phyloP scores from a whole-genome alignment of 2,113 vertebrate genomes.

The Recurvirostra avosetta region DNA sequence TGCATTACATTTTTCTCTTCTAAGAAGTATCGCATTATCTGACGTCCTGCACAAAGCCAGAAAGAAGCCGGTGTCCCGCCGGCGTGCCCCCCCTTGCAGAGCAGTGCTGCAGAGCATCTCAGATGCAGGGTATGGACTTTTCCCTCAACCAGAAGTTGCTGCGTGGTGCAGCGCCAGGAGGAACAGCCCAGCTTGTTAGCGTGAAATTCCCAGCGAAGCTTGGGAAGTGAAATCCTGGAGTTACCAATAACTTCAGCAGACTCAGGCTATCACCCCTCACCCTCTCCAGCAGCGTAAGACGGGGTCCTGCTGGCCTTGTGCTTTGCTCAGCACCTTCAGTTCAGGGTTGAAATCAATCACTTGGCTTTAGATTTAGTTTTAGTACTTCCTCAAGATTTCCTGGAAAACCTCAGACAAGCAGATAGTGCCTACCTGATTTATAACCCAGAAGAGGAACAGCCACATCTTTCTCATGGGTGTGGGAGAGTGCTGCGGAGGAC shows the following conservation, averaged over 20 bases:
- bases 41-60: background rate
- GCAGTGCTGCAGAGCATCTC: background rate
- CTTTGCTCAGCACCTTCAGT: background rate
- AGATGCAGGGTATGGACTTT: background rate
- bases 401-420: background rate
- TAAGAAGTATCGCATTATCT: background rate
- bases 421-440: background rate
- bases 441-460: background rate
- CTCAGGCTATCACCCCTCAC: background rate
- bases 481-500: background rate
- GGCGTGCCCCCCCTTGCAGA: background rate
- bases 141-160: background rate
- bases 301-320: background rate
- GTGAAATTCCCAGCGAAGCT: background rate
- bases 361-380: background rate
- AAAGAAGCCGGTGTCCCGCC: background rate
- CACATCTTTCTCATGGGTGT: background rate
- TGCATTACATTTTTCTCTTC: background rate
- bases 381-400: background rate
- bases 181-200: background rate
- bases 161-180: accelerated
- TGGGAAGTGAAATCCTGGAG: background rate
- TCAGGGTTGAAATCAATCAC: background rate
- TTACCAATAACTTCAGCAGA: background rate
- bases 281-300: background rate